Percentiles rank a stretch among this genome's conserved stretches.
phyloP scores from a whole-genome alignment of 1,140 invertebrate genomes.

The Orussus abietinus region DNA sequence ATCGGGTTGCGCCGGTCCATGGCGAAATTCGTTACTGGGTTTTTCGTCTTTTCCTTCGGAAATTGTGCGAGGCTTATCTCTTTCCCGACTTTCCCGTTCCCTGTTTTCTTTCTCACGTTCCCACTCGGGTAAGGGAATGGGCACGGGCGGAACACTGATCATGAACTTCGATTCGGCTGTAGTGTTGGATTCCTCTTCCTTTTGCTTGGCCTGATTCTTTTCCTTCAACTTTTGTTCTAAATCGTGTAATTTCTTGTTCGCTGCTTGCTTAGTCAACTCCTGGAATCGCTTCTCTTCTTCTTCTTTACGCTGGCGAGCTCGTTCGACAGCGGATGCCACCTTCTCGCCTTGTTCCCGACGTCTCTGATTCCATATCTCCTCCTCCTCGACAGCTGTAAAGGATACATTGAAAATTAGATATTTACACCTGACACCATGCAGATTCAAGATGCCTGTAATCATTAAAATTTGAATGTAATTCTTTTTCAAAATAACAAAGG shows the following conservation, averaged over 20 bases:
- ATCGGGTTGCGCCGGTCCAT: too few species aligned
- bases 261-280: conserved; percentile 56
- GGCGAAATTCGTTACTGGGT: conserved; percentile 20
- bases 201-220: conserved; percentile 52
- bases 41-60: conserved; percentile 56
- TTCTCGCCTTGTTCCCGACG: conserved; percentile 65
- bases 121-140: conserved; percentile 56
- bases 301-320: conserved; percentile 73
- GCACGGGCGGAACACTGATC: conserved; percentile 45
- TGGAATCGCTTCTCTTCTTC: conserved; percentile 77
- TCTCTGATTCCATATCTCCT: conserved; percentile 70
- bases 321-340: conserved; percentile 67
- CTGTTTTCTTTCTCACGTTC: conserved; percentile 55
- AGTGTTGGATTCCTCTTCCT: conserved; percentile 41
- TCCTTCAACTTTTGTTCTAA: conserved; percentile 60
- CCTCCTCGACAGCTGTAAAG: conserved; percentile 59
- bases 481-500: too few species aligned
- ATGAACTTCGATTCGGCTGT: conserved; percentile 39
- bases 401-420: not conserved
- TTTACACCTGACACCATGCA: too few species aligned
- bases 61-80: conserved; percentile 50
- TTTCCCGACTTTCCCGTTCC: conserved; percentile 45
- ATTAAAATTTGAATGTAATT: too few species aligned
- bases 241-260: conserved; percentile 61
- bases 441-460: too few species aligned